Evolutionary conservation across 2,797 vertebrate genomes (phyloP).

Genomic region (Eulemur mongoz): DNA sequence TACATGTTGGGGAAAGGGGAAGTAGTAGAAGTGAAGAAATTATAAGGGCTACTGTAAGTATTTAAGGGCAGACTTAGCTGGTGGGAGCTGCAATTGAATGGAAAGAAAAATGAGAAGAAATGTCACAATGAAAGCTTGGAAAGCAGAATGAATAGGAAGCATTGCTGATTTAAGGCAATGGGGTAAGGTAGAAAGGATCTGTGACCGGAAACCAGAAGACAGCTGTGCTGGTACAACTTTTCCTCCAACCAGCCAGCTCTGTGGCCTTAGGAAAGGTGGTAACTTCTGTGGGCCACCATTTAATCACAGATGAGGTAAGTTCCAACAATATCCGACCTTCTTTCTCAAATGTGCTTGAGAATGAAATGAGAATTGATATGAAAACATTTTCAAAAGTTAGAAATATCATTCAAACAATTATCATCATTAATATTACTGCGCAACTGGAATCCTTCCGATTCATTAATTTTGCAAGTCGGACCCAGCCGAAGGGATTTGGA

Average conservation of each 20-base stretch:
- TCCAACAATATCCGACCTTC: accelerated
- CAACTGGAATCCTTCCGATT: neutral
- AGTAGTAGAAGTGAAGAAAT: neutral
- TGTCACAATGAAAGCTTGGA: neutral
- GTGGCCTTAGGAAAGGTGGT: neutral
- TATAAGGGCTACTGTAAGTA: accelerated
- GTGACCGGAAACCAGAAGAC: neutral
- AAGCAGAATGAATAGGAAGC: neutral
- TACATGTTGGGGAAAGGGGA: neutral
- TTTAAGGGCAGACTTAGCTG: neutral
- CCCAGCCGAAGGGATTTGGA: neutral
- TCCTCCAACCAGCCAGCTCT: neutral
- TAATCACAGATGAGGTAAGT: neutral
- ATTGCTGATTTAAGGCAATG: accelerated
- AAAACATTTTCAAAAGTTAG: neutral
- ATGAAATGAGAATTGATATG: neutral
- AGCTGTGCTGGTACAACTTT: accelerated
- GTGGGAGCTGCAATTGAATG: neutral
- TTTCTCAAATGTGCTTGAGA: neutral
- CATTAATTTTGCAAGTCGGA: neutral
- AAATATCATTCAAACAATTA: neutral
- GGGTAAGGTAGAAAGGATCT: neutral
- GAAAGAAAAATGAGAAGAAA: neutral
- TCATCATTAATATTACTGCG: neutral
- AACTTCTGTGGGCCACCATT: neutral